Evolutionary conservation across 2,113 vertebrate genomes (phyloP), one percentile per base, ranked within the genome.

Genomic region (Lichenostomus cassidix): DNA sequence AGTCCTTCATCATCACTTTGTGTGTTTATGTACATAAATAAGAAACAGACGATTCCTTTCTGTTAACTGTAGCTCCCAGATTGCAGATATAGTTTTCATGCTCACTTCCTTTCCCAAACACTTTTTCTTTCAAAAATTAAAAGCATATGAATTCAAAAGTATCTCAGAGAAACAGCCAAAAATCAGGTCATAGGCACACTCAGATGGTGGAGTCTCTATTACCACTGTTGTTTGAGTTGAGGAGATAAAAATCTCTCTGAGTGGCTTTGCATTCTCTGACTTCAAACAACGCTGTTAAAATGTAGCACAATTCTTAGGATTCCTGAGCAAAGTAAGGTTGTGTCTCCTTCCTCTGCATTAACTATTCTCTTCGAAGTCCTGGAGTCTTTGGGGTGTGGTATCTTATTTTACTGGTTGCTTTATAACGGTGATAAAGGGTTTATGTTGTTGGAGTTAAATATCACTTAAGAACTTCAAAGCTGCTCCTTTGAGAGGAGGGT

Each of bases 391-490:
- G 77, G 91, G 35, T 94, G 49, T 64, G 82, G 83, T 92, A 69
- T 84, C 84, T 94, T 92, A 49, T 89, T 97, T 96, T 96, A 92
- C 89, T 90, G 87, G 59, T 91, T 84, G 39, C 84, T 91, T 95
- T 96, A 83, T 82, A 95, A 89, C 44, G 69, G 6, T 28, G 44
- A 84, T 78, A 95, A 92, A 95, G 62, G 31, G 35, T 77, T 79
- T 87, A 70, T 93, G 74, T 68, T 86, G 24, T 89, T 95, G 81
- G 73, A 93, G 75, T 93, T 91, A 96, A 96, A 87, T 95, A 94
- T 95, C 87, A 90, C 83, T 84, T 81, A 87, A 88, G 62, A 82
- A 90, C 95, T 97, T 97, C 94, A 96, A 96, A 97, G 96, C 74
- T 74, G 42, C 65, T 94, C 79, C 50, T 97, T 62, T 93, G 87